Conservation (phyloP, 2,888 invertebrate species). For the Thera obeliscata region DNA sequence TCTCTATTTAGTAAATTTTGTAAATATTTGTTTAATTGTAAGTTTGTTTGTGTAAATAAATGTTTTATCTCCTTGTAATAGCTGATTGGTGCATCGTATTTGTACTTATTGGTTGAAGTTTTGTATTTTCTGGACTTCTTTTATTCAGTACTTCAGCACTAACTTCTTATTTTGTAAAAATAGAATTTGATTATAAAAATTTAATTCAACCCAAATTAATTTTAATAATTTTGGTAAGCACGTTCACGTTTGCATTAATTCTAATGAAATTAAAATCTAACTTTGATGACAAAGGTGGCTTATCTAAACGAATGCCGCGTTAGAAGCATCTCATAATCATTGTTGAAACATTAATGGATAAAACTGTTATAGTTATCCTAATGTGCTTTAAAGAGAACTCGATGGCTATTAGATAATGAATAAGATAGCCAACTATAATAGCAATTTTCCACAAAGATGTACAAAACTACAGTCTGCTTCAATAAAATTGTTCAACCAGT, state of each 20-base stretch:
- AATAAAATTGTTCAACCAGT: constrained; percentile 33
- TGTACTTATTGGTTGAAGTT: not conserved
- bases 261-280: constrained; percentile 14
- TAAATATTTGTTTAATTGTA: too few species aligned
- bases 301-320: constrained; percentile 11
- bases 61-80: too few species aligned
- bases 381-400: constrained; percentile 7
- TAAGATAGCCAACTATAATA: constrained; percentile 15
- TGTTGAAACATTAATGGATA: constrained; percentile 7
- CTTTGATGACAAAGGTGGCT: constrained; percentile 15
- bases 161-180: too few species aligned
- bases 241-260: constrained; percentile 8
- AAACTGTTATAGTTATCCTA: constrained; percentile 10
- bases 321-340: constrained; percentile 15
- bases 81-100: too few species aligned
- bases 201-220: not conserved
- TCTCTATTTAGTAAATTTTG: too few species aligned
- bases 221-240: not conserved
- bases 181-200: too few species aligned
- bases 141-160: too few species aligned
- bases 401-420: constrained; percentile 9
- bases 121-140: too few species aligned
- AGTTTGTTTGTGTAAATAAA: too few species aligned
- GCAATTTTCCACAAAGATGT: constrained; percentile 21
- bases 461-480: constrained; percentile 28